These are phyloP conservation scores for Mantis religiosa DNA, from an alignment of 2,888 invertebrate genomes.

Conservation along the genomic window DNA sequence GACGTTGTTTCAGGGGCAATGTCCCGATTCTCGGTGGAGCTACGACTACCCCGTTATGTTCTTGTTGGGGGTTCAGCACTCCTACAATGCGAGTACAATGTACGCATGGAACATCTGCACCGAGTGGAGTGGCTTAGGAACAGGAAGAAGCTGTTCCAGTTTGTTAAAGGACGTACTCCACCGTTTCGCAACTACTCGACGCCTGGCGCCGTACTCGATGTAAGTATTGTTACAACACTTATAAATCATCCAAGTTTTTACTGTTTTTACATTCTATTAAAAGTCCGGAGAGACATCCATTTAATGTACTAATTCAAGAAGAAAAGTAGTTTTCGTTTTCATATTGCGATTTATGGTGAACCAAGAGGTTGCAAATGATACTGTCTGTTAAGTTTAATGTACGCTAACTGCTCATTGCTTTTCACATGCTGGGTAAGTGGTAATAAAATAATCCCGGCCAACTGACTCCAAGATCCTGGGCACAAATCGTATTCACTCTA, in stretches of 20 bases:
- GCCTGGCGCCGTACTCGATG: constrained; percentile 68
- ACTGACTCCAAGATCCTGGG: no score
- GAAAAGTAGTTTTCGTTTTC: no score
- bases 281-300: no score
- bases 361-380: no score
- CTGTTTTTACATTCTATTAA: neutral
- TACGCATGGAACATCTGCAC: constrained; percentile 67
- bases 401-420: no score
- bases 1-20: constrained; percentile 19
- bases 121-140: constrained; percentile 72
- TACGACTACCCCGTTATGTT: constrained; percentile 68
- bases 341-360: no score
- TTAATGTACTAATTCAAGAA: no score
- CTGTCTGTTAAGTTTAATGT: no score
- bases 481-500: no score
- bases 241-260: neutral
- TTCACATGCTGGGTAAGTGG: no score
- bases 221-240: constrained; percentile 52
- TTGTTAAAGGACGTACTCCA: constrained; percentile 70
- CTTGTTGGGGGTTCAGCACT: constrained; percentile 66
- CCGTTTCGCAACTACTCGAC: constrained; percentile 52
- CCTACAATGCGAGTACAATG: constrained; percentile 71
- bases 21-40: constrained; percentile 52
- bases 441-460: no score
- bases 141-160: constrained; percentile 74